These are phyloP conservation scores for Cranoglanis bouderius DNA, from an alignment of 2,113 vertebrate species.

Conservation along the genomic window DNA sequence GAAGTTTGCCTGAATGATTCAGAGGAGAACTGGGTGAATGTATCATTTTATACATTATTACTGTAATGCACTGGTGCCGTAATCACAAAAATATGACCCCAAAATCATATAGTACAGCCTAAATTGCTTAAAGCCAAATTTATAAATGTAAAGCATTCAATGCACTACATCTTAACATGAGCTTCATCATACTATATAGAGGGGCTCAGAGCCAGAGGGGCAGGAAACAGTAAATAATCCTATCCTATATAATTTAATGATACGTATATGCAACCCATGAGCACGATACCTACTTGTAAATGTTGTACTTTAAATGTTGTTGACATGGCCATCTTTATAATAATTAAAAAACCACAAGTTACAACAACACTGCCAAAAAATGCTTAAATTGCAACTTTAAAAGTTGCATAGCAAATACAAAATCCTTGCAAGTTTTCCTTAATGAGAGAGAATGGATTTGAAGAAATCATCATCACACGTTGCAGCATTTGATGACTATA, in stretches of 20 bases:
- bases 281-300: neutral
- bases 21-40: too few species aligned
- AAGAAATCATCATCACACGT: constrained; percentile 4
- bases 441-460: neutral
- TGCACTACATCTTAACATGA: neutral
- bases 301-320: neutral
- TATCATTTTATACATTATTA: neutral
- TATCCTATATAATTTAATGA: neutral
- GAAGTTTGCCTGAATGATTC: too few species aligned
- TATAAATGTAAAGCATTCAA: neutral
- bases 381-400: neutral
- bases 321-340: neutral
- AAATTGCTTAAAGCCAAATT: neutral
- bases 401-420: too few species aligned
- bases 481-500: constrained; percentile 55
- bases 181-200: neutral
- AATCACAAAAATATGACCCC: neutral
- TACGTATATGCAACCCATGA: neutral
- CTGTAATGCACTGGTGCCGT: neutral
- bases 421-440: constrained; percentile 9
- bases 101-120: neutral
- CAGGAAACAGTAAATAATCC: neutral
- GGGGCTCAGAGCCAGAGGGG: neutral
- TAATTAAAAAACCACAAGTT: neutral
- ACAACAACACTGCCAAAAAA: neutral